Evolutionary conservation across 1,140 invertebrate genomes (phyloP).

Genomic region (Scaptomyza montana): DNA sequence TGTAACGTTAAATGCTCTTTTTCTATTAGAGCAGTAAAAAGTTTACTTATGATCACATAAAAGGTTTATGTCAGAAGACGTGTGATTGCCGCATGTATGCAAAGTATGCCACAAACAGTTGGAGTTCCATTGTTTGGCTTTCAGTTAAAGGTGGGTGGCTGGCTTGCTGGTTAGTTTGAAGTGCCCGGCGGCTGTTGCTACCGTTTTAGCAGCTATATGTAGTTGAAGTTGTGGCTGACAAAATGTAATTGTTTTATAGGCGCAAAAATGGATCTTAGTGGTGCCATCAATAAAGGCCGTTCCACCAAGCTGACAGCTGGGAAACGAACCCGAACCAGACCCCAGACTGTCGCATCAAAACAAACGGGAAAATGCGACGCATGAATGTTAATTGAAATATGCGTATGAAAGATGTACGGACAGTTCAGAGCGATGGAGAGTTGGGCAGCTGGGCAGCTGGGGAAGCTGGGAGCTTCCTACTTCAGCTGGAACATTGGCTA

Average conservation of each 20-base stretch:
- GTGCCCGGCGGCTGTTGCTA: constrained; percentile 64
- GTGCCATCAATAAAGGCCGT: constrained; percentile 64
- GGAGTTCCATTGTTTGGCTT: constrained; percentile 48
- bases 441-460: background rate
- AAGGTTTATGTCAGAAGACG: constrained; percentile 58
- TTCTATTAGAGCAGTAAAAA: constrained; percentile 14
- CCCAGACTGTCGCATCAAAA: constrained; percentile 34
- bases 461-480: background rate
- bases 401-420: constrained; percentile 78
- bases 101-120: constrained; percentile 37
- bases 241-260: constrained; percentile 76
- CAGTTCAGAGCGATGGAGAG: constrained; percentile 19
- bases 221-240: constrained; percentile 48
- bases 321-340: constrained; percentile 32
- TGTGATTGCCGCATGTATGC: constrained; percentile 48
- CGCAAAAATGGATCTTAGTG: constrained; percentile 64
- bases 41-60: constrained; percentile 41
- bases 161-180: constrained; percentile 27
- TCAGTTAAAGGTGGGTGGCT: constrained; percentile 62
- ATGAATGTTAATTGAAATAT: constrained; percentile 81
- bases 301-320: constrained; percentile 40
- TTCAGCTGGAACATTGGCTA: constrained; percentile 42
- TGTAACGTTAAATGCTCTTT: constrained; percentile 6
- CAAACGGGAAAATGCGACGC: constrained; percentile 60
- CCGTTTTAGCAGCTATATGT: constrained; percentile 45